Evolutionary conservation across 30 jellyfish, hydroid and myxozoan species (phyloP), one percentile per base, ranked within the genome.

Genomic region (Pseudorhiza aurosa): DNA sequence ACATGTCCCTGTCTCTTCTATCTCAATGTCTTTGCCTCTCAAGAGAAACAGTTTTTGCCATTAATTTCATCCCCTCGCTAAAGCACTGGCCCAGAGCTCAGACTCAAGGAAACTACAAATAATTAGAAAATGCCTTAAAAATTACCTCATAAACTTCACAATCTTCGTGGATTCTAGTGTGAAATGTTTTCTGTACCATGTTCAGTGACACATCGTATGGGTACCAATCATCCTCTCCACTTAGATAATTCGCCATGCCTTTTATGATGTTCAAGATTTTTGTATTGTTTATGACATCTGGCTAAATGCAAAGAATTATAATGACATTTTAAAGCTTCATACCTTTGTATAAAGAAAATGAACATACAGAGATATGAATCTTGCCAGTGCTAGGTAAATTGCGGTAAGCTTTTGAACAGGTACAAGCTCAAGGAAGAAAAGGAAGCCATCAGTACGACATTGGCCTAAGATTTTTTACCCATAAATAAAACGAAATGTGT

Each of bases 151-250:
- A 42, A 5, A 10, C 58, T 15, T 53, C 83, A 45, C 96, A 87
- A 36, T 87, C 96, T 10, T 30, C 26, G 51, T 87, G 96, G 8
- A 87, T 75, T 45, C 96, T 57, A 0, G 96, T 87, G 72, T 87
- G 96, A 75, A 62, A 65, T 0, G 82, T 40, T 37, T 59, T 74
- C 50, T 70, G 91, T 32, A 87, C 46, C 83, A 77, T 60, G 42
- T 87, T 87, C 70, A 70, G 21, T 11, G 96, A 40, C 19, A 87
- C 91, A 87, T 87, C 96, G 49, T 87, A 87, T 29, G 96, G 96
- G 30, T 51, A 28, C 96, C 96, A 87, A 7, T 65, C 88, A 25
- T 81, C 75, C 45, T 73, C 78, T 8, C 85, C 85, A 33, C 89
- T 58, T 42, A 75, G 68, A 64, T 42, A 85, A 19, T 58, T 60